Evolutionary conservation across 1,140 invertebrate genomes (phyloP).

Genomic region (Camponotus pennsylvanicus): DNA sequence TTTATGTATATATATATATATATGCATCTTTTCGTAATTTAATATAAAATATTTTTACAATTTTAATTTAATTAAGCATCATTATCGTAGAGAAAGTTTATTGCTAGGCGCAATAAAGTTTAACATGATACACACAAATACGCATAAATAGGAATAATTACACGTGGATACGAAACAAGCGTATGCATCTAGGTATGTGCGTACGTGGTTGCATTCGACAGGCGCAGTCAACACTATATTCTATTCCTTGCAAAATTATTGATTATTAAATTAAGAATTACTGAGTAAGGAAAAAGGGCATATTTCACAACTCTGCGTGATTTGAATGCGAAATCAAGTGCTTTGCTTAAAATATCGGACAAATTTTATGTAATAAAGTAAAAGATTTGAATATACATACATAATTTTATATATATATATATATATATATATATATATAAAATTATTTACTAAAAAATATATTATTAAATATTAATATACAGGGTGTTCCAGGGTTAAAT

Average conservation of each 20-base stretch:
- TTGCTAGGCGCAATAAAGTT: not conserved
- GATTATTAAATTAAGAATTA: not conserved
- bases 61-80: not conserved
- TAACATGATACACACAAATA: not conserved
- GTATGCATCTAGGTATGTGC: not conserved
- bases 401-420: not conserved
- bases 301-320: not conserved
- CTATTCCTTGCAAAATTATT: not conserved
- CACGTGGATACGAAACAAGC: not conserved
- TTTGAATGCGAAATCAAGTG: not conserved
- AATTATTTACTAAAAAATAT: too few relatives aligned
- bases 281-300: not conserved
- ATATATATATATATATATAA: not conserved
- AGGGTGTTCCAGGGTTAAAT: too few relatives aligned
- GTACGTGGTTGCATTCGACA: slow-evolving; percentile 8
- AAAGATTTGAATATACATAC: too few relatives aligned
- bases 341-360: not conserved
- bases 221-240: not conserved
- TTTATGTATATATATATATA: not conserved
- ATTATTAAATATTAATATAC: not conserved
- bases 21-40: not conserved
- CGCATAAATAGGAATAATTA: not conserved
- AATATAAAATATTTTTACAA: not conserved
- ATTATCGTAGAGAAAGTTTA: not conserved
- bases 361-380: not conserved